Base-by-base conservation (phyloP, 2,888 invertebrate species). In the Tholera decimalis region DNA sequence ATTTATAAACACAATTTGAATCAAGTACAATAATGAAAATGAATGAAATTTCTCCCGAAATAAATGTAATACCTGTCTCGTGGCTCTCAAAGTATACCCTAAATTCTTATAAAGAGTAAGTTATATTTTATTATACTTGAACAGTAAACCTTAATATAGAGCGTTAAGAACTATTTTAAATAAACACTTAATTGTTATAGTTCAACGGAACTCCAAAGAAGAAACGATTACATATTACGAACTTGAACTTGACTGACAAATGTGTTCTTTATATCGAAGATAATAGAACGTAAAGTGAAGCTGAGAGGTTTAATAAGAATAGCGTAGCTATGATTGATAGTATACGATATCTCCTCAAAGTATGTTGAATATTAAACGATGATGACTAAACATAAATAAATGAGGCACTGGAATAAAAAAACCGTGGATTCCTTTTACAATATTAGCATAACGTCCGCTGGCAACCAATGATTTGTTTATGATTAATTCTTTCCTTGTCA, bases 381-480 rank as follows among this genome's bases (percentile, higher is more conserved):
- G 88, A 93, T 94, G 93, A 94, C 93, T 92, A 85, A 90, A 91
- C 92, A 89, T 84, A 89, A 90, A 93, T 91, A 92, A 91, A 92
- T 91, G 90, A 91, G 88, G 83, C 85, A 87, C 85, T 82, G 78
- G 84, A n/a, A 86, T 83, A 85, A 89, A 90, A 87, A 87, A 84
- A 78, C 57, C 41, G 58, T 81, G 78, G 83, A 82, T 83, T 76
- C 81, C 74, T 80, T 80, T 67, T 68, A 59, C 74, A 26, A 71
- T 85, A 91, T 89, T 89, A 91, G 87, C 89, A 90, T 89, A 89
- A 85, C 82, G 82, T 85, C 64, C 58, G 77, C 74, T 77, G 75
- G 76, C 73, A 79, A 70, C 73, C 77, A 82, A 80, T 84, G 85
- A 87, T 89, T 91, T 90, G 89, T 90, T 77, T 80, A 77, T 89